phyloP scores from a whole-genome alignment of 2,797 vertebrate species.

The Labroides dimidiatus region DNA sequence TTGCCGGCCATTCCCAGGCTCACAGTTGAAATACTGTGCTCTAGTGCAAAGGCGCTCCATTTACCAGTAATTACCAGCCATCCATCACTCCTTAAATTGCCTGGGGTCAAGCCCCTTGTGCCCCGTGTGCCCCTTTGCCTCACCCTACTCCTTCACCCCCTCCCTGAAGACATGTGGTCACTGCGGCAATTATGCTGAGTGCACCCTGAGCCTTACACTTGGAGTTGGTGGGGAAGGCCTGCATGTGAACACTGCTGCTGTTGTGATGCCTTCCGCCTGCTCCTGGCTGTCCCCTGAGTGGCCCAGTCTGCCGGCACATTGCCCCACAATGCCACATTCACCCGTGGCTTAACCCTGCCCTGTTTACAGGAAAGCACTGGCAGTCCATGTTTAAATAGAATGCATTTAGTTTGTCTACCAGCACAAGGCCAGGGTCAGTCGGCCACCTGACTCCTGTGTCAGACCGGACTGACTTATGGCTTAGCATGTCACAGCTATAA shows the following conservation, averaged over 20 bases:
- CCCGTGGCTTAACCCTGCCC: conserved; percentile 75
- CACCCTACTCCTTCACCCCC: conserved; percentile 73
- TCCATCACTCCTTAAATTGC: conserved; percentile 89
- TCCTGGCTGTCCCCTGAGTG: conserved; percentile 71
- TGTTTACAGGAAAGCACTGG: conserved; percentile 77
- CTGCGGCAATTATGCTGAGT: conserved; percentile 83
- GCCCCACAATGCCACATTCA: conserved; percentile 85
- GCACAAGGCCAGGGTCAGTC: conserved; percentile 79
- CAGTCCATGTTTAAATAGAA: conserved; percentile 82
- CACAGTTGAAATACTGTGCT: conserved; percentile 85
- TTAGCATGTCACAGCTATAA: conserved; percentile 74
- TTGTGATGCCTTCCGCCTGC: conserved; percentile 77
- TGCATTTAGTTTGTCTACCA: conserved; percentile 86
- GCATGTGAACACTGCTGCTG: conserved; percentile 74
- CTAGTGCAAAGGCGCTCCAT: conserved; percentile 83
- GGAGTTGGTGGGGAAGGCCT: conserved; percentile 77
- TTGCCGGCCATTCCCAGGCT: conserved; percentile 53
- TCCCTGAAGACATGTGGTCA: conserved; percentile 83
- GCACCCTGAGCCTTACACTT: conserved; percentile 83
- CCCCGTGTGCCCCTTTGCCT: conserved; percentile 70
- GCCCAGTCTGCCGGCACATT: conserved; percentile 67
- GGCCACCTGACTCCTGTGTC: conserved; percentile 80
- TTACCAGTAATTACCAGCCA: conserved; percentile 88
- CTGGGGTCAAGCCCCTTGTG: conserved; percentile 85
- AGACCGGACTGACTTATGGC: conserved; percentile 76